Evolutionary conservation across 2,888 invertebrate species (phyloP), one percentile per base, ranked within the genome.

Genomic region (Leptopilina drosophilae): DNA sequence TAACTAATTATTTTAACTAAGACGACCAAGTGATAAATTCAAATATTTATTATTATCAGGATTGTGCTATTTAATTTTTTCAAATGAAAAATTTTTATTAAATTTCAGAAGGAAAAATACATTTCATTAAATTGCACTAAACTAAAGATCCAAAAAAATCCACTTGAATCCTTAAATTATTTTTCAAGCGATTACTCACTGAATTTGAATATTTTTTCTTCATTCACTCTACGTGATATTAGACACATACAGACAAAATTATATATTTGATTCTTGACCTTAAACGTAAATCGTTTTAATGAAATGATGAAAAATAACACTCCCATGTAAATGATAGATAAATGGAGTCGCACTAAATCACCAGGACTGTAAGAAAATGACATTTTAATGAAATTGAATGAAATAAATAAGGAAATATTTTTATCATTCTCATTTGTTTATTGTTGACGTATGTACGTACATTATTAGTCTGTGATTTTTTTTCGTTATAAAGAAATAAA

Each of bases 361-460:
- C 8, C 20, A 62, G 62, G 62, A 62, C 15, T 62, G 9, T 62
- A 20, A 62, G 62, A 20, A 20, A 20, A 15, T 3, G 7, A 15
- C 59, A 33, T 33, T 8, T 59, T 59, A 59, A n/a, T 33, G 33
- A 33, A 33, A 33, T 33, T 3, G 15, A 62, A 62, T 62, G 62
- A 62, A 62, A 62, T 62, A 62, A 20, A 62, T 62, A 62, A 62
- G 62, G 62, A 62, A 62, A 62, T 62, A 62, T 15, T n/a, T 15
- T 15, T 9, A 62, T 62, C 62, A 20, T 7, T 15, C n/a, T 20
- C 9, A 62, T 8, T 62, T 62, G 20, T 62, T 62, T 62, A 20
- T 20, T 62, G n/a, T 59, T 59, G 7, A n/a, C 59, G n/a, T 7
- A 59, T 7, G n/a, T n/a, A n/a, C 59, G n/a, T 7, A 59, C 14